These are phyloP conservation scores for Ictalurus punctatus DNA, from an alignment of 2,113 vertebrate species.

Conservation along the genomic window DNA sequence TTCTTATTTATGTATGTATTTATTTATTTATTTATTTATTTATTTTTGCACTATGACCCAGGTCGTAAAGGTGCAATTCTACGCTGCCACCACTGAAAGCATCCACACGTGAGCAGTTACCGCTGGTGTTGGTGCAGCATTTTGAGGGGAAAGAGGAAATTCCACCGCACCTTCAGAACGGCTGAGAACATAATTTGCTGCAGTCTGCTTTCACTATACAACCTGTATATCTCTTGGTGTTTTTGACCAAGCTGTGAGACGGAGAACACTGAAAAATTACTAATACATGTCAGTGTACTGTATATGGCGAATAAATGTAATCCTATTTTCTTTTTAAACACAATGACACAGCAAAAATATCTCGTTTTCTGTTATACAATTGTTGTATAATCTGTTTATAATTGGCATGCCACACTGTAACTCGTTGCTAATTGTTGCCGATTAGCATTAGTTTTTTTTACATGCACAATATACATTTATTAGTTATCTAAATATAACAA, in stretches of 20 bases:
- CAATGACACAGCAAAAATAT: background rate
- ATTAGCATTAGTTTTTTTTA: background rate
- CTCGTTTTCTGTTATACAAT: background rate
- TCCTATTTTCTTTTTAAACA: background rate
- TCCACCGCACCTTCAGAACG: background rate
- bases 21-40: background rate
- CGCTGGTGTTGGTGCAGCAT: background rate
- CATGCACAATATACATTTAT: background rate
- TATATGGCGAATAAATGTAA: background rate
- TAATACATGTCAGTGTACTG: background rate
- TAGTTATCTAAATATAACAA: background rate
- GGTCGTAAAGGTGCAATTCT: background rate
- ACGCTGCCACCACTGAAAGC: background rate
- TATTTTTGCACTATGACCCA: background rate
- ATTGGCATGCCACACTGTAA: background rate
- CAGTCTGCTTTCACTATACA: background rate
- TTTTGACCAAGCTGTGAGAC: too few relatives aligned
- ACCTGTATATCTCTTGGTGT: background rate
- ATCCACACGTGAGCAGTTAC: background rate
- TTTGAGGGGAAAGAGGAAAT: background rate
- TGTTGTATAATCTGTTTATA: background rate
- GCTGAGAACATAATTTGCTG: background rate
- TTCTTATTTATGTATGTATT: too few relatives aligned
- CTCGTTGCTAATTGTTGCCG: too few relatives aligned
- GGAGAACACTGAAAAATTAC: background rate